Base-by-base conservation (phyloP, 37 sponge, comb jelly and placozoan species). In the Mnemiopsis leidyi region DNA sequence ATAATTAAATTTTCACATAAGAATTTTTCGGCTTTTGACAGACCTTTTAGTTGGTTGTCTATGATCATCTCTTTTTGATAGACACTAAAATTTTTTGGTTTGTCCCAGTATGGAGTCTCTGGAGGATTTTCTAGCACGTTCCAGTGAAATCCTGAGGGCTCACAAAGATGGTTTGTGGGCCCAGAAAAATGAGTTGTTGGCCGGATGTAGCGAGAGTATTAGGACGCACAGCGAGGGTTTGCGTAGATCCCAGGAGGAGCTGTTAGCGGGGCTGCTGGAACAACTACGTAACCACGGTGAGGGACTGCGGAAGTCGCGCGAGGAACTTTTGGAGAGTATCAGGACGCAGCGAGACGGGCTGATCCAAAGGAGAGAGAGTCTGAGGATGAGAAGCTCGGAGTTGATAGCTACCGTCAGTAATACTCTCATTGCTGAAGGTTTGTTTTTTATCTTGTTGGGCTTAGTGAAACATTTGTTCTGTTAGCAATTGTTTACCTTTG, bases 61-160 rank as follows among this genome's bases (percentile, higher is more conserved):
- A n/a, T n/a, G n/a, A n/a, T n/a, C n/a, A n/a, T n/a, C n/a, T n/a
- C n/a, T n/a, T n/a, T n/a, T n/a, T n/a, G n/a, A n/a, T n/a, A n/a
- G n/a, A n/a, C n/a, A n/a, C n/a, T n/a, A n/a, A n/a, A n/a, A n/a
- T n/a, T n/a, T n/a, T n/a, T n/a, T n/a, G n/a, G n/a, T n/a, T n/a
- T n/a, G n/a, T n/a, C n/a, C 61, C 61, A 28, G 73, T 1, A 77
- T 77, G 79, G 79, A 77, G 36, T 77, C 79, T 1, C 26, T 85
- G 24, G 90, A 85, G 48, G 90, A 85, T 61, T n/a, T 85, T 25
- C 35, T 28, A 33, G 29, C 40, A 0, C 33, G 90, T 35, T 85
- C 90, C 48, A 32, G 48, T 37, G 90, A 85, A 13, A 40, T 40
- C 16, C 61, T 85, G 48, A 28, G 90, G 39, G 90, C 90, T 2